A percentile compares a stretch with the other conserved stretches of the same genome.
Conservation (phyloP, 2,113 vertebrate species). For the Neotragus pygmaeus region DNA sequence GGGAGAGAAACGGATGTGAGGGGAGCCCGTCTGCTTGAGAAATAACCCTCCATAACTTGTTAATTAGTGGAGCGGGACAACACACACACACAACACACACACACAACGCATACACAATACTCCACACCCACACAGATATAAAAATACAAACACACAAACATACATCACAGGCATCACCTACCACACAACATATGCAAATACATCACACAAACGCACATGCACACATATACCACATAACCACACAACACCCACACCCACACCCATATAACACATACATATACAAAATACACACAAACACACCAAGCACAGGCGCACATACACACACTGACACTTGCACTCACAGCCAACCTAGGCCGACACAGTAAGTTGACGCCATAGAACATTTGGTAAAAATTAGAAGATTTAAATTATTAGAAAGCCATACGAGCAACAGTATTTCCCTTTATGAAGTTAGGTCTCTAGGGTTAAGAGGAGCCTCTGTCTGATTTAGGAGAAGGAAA, state of each 20-base stretch:
- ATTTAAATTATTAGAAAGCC: constrained; percentile 55
- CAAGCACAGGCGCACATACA: neutral
- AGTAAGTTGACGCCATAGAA: neutral
- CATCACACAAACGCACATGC: neutral
- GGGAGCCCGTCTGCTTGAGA: neutral
- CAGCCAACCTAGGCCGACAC: neutral
- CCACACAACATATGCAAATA: neutral
- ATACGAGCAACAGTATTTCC: constrained; percentile 5
- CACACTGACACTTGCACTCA: neutral
- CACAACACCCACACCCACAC: neutral
- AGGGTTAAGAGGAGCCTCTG: constrained; percentile 33
- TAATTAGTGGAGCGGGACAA: neutral
- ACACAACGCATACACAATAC: neutral
- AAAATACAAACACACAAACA: neutral
- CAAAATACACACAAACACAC: neutral
- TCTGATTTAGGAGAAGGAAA: neutral
- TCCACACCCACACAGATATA: neutral
- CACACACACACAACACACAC: neutral
- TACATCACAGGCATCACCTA: neutral
- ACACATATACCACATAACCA: neutral
- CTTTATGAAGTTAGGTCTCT: constrained; percentile 40
- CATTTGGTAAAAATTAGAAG: constrained; percentile 56
- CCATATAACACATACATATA: neutral
- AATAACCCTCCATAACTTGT: neutral
- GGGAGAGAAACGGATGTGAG: neutral